A percentile compares a stretch with the other conserved stretches of the same genome.
These are phyloP conservation scores for Trididemnum nubilum DNA, from an alignment of 23 tunicate genomes.

Conservation along the genomic window DNA sequence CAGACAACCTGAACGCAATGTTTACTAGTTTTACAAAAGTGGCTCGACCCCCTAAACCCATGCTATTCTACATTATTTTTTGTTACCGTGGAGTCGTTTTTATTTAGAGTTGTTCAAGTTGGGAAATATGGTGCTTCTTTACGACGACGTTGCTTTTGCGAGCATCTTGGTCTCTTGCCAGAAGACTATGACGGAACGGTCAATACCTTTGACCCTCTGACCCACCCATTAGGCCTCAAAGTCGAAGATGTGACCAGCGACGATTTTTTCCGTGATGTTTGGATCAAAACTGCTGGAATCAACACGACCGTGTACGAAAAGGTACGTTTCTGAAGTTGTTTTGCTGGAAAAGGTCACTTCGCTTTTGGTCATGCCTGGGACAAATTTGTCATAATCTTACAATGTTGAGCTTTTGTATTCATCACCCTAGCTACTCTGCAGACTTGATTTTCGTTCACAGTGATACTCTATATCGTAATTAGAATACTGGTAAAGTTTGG, in stretches of 20 bases:
- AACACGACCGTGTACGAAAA: slow-evolving; percentile 89
- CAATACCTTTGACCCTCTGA: slow-evolving; percentile 70
- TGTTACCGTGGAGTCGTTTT: too few species aligned
- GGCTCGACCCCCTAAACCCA: too few species aligned
- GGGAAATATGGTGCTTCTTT: slow-evolving; percentile 77
- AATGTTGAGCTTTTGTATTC: not conserved
- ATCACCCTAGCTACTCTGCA: not conserved
- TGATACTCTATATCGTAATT: too few species aligned
- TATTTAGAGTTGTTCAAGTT: slow-evolving; percentile 56
- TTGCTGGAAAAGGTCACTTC: not conserved
- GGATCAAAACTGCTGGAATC: slow-evolving; percentile 73
- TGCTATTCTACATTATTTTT: too few species aligned
- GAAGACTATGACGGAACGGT: slow-evolving; percentile 64
- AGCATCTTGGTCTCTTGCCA: slow-evolving; percentile 85
- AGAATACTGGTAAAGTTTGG: too few species aligned
- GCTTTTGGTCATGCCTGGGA: not conserved
- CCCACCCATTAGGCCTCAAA: slow-evolving; percentile 18
- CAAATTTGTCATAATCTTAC: not conserved
- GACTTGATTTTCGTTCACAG: too few species aligned
- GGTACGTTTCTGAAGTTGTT: slow-evolving; percentile 23
- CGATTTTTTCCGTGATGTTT: slow-evolving; percentile 75
- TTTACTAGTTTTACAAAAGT: too few species aligned
- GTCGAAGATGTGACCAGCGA: slow-evolving; percentile 70
- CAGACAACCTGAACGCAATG: too few species aligned
- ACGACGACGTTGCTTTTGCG: slow-evolving; percentile 75